Evolutionary conservation across 1,140 invertebrate genomes (phyloP), one percentile per base, ranked within the genome.

Genomic region (Brachionus angularis): DNA sequence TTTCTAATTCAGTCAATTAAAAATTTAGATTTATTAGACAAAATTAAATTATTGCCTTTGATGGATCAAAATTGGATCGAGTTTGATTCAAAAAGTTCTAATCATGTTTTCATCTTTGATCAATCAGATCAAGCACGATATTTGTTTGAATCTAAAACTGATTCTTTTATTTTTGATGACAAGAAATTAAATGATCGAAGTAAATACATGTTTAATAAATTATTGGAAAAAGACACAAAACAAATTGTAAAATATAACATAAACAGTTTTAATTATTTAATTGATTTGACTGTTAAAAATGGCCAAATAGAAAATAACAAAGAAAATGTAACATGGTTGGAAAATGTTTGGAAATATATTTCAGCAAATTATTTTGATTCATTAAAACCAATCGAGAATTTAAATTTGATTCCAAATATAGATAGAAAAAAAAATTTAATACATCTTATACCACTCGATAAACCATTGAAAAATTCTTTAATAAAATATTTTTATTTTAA

Each of bases 31-130:
- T n/a, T 31, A n/a, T 39, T 73, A 16, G 31, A 53, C 21, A 44
- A 47, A 12, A 34, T 74, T 29, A 47, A 72, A 29, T 29, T 74
- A 36, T 25, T 74, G 16, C 73, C 73, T 2, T 23, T 72, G 14
- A 52, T 14, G 18, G 61, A 62, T 61, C 64, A 53, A 33, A 42
- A 5, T 16, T 74, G 53, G 53, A 27, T 42, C 5, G 21, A 16
- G 1, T 74, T 74, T 53, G 23, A 58, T 29, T 10, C 27, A 7
- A 49, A 21, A n/a, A 42, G 49, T 23, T 5, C 18, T 42, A 29
- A 16, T 14, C 18, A 71, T 29, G 21, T 29, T 29, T 70, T 64
- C 12, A 73, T 64, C 53, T 47, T 73, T 14, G 14, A 34, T 33
- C 58, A 34, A 16, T 27, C 50, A 23, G 73, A 73, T 12, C 23